Conservation (phyloP, 2,113 vertebrate species). For the pig (Sus scrofa) region DNA sequence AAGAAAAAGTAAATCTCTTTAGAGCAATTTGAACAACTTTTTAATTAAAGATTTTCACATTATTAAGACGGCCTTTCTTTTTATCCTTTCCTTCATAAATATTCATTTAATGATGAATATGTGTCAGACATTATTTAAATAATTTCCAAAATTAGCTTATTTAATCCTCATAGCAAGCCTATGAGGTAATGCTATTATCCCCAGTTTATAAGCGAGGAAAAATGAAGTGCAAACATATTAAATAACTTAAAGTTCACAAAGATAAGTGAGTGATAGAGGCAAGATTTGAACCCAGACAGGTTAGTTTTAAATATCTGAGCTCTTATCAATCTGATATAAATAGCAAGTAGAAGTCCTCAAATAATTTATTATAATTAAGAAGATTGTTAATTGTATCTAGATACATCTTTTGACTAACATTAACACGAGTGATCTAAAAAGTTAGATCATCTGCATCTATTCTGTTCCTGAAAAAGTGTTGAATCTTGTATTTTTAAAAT, state of each 20-base stretch:
- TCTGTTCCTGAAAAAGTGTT: constrained; percentile 3
- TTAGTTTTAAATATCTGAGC: not conserved
- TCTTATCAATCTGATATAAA: not conserved
- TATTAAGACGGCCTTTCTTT: not conserved
- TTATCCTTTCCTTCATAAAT: not conserved
- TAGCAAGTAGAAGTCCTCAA: not conserved
- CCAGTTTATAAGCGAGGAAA: not conserved
- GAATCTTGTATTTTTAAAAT: constrained; percentile 1
- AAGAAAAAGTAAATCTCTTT: not conserved
- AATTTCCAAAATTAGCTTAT: not conserved
- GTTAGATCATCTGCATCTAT: not conserved
- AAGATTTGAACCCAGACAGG: not conserved
- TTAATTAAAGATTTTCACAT: not conserved
- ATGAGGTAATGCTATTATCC: not conserved
- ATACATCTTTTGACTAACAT: not conserved
- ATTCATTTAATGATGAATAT: not conserved
- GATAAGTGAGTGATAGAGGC: not conserved
- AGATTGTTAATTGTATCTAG: not conserved
- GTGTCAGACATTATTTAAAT: not conserved
- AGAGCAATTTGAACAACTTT: not conserved
- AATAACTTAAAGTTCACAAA: not conserved
- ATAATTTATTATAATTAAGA: not conserved
- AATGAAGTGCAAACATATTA: not conserved
- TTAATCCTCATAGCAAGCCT: not conserved
- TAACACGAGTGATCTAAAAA: not conserved